Evolutionary conservation across 2,888 invertebrate genomes (phyloP).

Genomic region (Drosophila cognata): DNA sequence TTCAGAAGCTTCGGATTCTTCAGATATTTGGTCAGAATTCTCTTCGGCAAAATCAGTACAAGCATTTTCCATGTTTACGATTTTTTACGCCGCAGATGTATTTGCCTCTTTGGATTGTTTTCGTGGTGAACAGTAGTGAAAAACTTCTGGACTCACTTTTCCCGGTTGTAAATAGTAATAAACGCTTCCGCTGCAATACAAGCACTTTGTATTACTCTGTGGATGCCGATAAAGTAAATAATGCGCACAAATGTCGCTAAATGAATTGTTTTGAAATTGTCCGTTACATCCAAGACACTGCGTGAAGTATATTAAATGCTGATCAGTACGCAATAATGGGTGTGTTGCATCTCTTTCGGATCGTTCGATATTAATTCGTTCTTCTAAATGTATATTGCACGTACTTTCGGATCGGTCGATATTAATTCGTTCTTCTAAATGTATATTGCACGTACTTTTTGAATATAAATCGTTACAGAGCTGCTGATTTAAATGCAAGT

Average conservation of each 20-base stretch:
- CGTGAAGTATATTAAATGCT: constrained; percentile 57
- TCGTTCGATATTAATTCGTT: constrained; percentile 37
- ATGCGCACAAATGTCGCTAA: constrained; percentile 80
- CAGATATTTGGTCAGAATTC: constrained; percentile 35
- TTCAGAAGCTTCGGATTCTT: constrained; percentile 78
- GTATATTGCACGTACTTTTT: constrained; percentile 4
- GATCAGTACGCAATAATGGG: constrained; percentile 75
- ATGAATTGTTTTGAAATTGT: constrained; percentile 65
- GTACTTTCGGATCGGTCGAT: constrained; percentile 71
- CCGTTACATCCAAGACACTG: constrained; percentile 78
- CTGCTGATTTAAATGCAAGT: neutral
- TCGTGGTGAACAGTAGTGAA: constrained; percentile 81
- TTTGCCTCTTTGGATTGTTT: constrained; percentile 44
- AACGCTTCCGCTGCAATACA: constrained; percentile 82
- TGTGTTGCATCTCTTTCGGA: constrained; percentile 83
- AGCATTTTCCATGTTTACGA: constrained; percentile 47
- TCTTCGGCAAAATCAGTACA: constrained; percentile 43
- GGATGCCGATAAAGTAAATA: constrained; percentile 69
- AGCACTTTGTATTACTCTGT: constrained; percentile 64
- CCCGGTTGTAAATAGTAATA: constrained; percentile 63
- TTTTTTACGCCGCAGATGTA: constrained; percentile 2
- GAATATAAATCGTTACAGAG: constrained; percentile 2
- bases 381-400: constrained; percentile 2
- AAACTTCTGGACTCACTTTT: constrained; percentile 58
- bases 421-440: constrained; percentile 3